These are phyloP conservation scores for Cyanoramphus novaezelandiae DNA, from an alignment of 2,113 vertebrate genomes.

Conservation along the genomic window DNA sequence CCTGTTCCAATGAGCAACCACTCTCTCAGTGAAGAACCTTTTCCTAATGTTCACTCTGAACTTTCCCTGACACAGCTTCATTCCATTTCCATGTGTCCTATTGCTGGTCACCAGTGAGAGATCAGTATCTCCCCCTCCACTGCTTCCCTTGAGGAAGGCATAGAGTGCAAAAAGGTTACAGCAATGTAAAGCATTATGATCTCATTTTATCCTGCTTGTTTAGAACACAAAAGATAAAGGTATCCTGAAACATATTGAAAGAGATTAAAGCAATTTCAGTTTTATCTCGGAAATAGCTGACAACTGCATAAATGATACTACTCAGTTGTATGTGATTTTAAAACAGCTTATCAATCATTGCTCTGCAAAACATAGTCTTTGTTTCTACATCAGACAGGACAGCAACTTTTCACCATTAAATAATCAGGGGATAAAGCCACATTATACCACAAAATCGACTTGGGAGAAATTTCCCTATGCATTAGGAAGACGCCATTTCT, in stretches of 20 bases:
- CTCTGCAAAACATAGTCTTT: not conserved
- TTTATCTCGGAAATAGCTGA: not conserved
- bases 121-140: not conserved
- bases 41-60: not conserved
- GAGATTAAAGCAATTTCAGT: not conserved
- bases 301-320: not conserved
- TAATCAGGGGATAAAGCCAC: not conserved
- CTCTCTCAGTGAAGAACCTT: not conserved
- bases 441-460: not conserved
- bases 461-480: not conserved
- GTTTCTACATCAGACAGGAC: not conserved
- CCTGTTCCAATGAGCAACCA: not conserved
- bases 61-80: not conserved
- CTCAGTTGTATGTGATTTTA: not conserved
- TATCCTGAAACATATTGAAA: not conserved
- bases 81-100: not conserved
- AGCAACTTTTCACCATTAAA: not conserved
- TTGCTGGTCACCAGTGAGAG: not conserved
- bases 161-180: not conserved
- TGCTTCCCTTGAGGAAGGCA: not conserved
- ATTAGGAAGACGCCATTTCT: not conserved
- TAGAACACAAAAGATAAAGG: not conserved
- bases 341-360: not conserved
- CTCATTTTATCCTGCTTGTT: not conserved
- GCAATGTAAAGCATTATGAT: not conserved